A percentile compares a stretch with the other conserved stretches of the same genome.
Evolutionary conservation across 2,797 vertebrate genomes (phyloP).

Genomic region (Lagodon rhomboides): DNA sequence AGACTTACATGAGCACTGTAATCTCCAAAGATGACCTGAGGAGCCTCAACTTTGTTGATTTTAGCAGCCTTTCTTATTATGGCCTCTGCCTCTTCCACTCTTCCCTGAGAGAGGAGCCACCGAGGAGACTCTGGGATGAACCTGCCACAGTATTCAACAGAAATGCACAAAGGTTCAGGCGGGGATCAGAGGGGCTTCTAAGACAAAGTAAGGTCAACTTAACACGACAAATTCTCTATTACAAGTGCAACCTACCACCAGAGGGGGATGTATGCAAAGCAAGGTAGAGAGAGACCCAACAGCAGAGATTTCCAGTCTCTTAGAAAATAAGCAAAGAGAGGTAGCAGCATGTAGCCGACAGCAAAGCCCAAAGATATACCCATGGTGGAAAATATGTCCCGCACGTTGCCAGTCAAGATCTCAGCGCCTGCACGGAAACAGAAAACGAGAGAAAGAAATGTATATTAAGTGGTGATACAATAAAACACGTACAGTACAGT

Average conservation of each 20-base stretch:
- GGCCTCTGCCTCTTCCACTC: slow-evolving; percentile 79
- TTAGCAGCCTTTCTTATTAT: slow-evolving; percentile 81
- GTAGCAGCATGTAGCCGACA: slow-evolving; percentile 88
- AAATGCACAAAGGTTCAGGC: background rate
- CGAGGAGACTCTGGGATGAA: slow-evolving; percentile 86
- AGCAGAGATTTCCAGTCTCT: slow-evolving; percentile 86
- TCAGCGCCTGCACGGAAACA: slow-evolving; percentile 84
- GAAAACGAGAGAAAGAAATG: background rate
- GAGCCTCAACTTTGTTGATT: slow-evolving; percentile 79
- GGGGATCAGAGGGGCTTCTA: no score
- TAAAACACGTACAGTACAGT: no score
- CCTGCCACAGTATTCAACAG: slow-evolving; percentile 61
- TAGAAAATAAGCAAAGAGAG: slow-evolving; percentile 87
- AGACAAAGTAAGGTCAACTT: background rate
- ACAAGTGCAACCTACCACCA: slow-evolving; percentile 85
- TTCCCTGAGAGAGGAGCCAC: slow-evolving; percentile 84
- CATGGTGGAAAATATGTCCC: slow-evolving; percentile 83
- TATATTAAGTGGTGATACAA: background rate
- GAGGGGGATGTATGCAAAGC: slow-evolving; percentile 82
- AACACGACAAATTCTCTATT: background rate
- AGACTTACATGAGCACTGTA: no score
- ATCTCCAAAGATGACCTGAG: slow-evolving; percentile 79
- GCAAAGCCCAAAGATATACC: slow-evolving; percentile 87
- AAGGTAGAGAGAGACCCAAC: slow-evolving; percentile 81
- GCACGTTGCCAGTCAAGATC: slow-evolving; percentile 84